Evolutionary conservation across 2,113 vertebrate genomes (phyloP).

Genomic region (Amphilophus citrinellus): DNA sequence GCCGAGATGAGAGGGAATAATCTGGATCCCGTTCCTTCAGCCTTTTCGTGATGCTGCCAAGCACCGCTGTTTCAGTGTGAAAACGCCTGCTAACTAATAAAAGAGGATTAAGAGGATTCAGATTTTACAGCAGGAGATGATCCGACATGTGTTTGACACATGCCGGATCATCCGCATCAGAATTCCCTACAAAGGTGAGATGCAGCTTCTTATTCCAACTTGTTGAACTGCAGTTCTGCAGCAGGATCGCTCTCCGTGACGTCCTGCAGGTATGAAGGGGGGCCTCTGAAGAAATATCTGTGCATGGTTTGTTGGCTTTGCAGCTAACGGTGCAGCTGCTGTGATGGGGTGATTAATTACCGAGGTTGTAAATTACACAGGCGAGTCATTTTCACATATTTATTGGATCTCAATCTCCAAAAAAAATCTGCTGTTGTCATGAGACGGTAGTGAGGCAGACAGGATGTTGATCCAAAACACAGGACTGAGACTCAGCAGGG

Average conservation of each 20-base stretch:
- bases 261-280: neutral
- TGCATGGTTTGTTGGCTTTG: neutral
- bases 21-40: neutral
- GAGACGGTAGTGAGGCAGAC: too few species aligned
- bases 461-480: too few species aligned
- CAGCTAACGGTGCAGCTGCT: neutral
- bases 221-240: neutral
- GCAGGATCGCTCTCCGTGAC: neutral
- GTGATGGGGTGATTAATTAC: neutral
- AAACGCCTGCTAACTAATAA: neutral
- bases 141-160: neutral
- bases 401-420: too few species aligned
- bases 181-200: neutral
- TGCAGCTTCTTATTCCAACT: accelerated
- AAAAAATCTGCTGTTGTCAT: too few species aligned
- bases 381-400: too few species aligned
- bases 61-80: neutral
- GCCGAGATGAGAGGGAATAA: neutral
- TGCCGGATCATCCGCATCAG: neutral
- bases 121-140: neutral
- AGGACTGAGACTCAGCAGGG: too few species aligned
- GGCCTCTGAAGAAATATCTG: neutral
- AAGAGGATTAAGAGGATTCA: neutral
- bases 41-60: neutral
- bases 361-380: too few species aligned